A percentile compares a stretch with the other conserved stretches of the same genome.
phyloP scores from a whole-genome alignment of 1,140 invertebrate species.

The Ips nitidus region DNA sequence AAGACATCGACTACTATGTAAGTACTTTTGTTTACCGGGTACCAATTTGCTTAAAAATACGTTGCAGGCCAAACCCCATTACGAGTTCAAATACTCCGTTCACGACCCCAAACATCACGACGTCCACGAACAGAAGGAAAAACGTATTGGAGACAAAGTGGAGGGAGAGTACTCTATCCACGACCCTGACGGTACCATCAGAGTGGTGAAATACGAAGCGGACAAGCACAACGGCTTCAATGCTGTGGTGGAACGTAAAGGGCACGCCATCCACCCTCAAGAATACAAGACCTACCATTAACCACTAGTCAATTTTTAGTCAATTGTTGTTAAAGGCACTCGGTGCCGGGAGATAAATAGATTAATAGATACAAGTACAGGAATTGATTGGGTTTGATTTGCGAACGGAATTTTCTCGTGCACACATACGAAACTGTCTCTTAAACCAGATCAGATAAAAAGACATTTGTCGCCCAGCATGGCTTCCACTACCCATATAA shows the following conservation, averaged over 20 bases:
- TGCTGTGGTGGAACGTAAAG: constrained; percentile 45
- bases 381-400: too few species aligned
- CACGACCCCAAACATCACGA: constrained; percentile 57
- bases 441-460: constrained; percentile 28
- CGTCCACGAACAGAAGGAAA: constrained; percentile 41
- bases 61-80: constrained; percentile 26
- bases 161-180: constrained; percentile 47
- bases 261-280: constrained; percentile 23
- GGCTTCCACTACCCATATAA: constrained; percentile 32
- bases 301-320: neutral
- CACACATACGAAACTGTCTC: neutral
- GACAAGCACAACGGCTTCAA: constrained; percentile 61
- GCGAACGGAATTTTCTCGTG: too few species aligned
- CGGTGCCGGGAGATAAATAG: too few species aligned
- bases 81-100: constrained; percentile 40
- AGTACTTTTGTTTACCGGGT: constrained; percentile 1
- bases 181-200: constrained; percentile 61
- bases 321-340: too few species aligned
- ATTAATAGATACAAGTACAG: too few species aligned
- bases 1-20: constrained; percentile 32
- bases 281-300: constrained; percentile 18
- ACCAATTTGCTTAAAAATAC: neutral
- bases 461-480: constrained; percentile 34
- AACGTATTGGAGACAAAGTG: constrained; percentile 38
- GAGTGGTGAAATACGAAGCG: constrained; percentile 61